These are phyloP conservation scores for Dissostichus mawsoni DNA, from an alignment of 2,113 vertebrate genomes.

Conservation along the genomic window DNA sequence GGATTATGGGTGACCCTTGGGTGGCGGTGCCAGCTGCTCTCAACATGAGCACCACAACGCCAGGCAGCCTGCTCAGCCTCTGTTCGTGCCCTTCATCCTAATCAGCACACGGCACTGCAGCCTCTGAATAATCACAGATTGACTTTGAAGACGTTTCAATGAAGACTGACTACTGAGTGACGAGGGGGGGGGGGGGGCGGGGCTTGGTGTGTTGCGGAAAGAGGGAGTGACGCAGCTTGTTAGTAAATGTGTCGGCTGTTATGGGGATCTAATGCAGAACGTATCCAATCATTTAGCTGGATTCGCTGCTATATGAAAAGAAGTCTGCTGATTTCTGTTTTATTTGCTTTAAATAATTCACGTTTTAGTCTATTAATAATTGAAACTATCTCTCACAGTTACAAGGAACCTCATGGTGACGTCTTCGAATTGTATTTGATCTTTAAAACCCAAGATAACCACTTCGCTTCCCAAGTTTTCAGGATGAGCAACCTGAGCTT, in stretches of 20 bases:
- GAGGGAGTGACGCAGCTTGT: conserved; percentile 20
- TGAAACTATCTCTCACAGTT: neutral
- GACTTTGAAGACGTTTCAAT: neutral
- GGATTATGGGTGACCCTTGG: conserved; percentile 63
- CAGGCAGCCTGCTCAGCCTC: conserved; percentile 43
- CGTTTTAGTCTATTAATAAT: neutral
- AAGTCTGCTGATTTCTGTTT: neutral
- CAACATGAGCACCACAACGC: conserved; percentile 48
- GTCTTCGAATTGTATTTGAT: neutral
- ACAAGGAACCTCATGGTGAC: neutral
- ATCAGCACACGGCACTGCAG: conserved; percentile 26
- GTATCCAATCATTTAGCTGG: neutral
- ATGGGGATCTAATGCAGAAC: neutral
- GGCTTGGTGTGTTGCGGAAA: conserved; percentile 3
- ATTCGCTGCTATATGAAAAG: neutral
- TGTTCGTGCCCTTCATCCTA: conserved; percentile 46
- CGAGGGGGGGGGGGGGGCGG: neutral
- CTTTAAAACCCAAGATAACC: neutral
- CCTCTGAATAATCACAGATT: conserved; percentile 44
- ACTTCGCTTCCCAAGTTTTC: neutral
- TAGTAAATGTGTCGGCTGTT: conserved; percentile 36
- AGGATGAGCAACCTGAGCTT: neutral
- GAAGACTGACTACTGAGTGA: neutral
- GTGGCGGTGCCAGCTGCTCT: conserved; percentile 68
- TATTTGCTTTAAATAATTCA: neutral